Evolutionary conservation across 2,113 vertebrate species (phyloP).

Genomic region (Mellivora capensis): DNA sequence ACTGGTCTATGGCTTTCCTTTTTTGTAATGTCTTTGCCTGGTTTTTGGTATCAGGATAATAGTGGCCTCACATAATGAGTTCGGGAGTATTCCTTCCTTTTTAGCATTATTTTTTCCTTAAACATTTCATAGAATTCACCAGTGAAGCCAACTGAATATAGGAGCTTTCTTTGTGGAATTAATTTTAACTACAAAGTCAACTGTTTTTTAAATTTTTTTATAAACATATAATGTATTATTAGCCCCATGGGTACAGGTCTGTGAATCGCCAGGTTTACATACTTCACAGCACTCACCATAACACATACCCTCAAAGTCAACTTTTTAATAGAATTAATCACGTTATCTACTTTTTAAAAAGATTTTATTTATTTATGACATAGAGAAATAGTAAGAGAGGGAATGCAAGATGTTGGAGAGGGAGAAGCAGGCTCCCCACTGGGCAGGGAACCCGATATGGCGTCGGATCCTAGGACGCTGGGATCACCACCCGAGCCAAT

Average conservation of each 20-base stretch:
- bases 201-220: neutral
- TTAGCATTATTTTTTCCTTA: neutral
- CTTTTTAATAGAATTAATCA: neutral
- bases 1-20: neutral
- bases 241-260: too few species aligned
- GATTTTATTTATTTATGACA: too few species aligned
- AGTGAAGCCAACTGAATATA: neutral
- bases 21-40: neutral
- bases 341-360: neutral
- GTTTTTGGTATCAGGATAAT: neutral
- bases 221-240: too few species aligned
- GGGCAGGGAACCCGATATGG: too few species aligned
- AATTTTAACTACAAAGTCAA: neutral
- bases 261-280: too few species aligned
- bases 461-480: fast-evolving
- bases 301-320: too few species aligned
- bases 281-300: too few species aligned
- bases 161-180: neutral
- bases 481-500: too few species aligned
- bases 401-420: too few species aligned
- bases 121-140: neutral
- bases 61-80: neutral
- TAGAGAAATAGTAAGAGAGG: too few species aligned
- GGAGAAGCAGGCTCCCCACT: too few species aligned
- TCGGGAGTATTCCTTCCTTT: neutral